Percentiles rank a stretch among this genome's conserved stretches.
Evolutionary conservation across 2,113 vertebrate genomes (phyloP).

Genomic region (Cavia porcellus): DNA sequence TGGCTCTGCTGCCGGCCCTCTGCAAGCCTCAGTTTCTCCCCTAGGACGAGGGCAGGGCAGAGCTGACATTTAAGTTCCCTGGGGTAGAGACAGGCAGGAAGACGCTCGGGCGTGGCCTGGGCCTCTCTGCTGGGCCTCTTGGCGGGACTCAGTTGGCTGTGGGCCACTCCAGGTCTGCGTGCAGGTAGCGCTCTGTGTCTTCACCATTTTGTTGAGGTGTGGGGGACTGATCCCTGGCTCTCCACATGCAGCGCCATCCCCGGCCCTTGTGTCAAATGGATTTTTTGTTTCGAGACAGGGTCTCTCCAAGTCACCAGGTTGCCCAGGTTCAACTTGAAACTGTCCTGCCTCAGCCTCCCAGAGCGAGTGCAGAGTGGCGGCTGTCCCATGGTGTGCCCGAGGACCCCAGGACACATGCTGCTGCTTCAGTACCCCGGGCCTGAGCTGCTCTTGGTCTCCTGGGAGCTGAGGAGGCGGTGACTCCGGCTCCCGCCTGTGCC

Average conservation of each 20-base stretch:
- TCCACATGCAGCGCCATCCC: neutral
- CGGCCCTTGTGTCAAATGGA: neutral
- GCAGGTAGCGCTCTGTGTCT: neutral
- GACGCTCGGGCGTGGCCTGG: neutral
- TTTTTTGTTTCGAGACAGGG: neutral
- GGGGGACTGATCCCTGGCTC: neutral
- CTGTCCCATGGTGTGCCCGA: fast-evolving
- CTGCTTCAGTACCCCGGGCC: neutral
- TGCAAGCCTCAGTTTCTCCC: neutral
- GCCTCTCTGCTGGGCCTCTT: too few relatives aligned
- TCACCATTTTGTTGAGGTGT: neutral
- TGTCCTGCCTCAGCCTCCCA: neutral
- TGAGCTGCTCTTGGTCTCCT: neutral
- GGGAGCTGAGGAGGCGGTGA: too few relatives aligned
- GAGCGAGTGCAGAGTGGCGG: neutral
- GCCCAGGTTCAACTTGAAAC: neutral
- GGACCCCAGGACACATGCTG: fast-evolving
- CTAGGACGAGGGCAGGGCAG: neutral
- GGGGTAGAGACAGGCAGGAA: neutral
- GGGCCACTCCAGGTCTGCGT: neutral
- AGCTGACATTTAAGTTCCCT: neutral
- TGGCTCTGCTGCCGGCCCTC: neutral
- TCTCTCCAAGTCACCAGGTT: neutral
- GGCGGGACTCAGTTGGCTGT: too few relatives aligned
- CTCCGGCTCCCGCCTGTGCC: too few relatives aligned